Conservation (phyloP, 2,113 vertebrate species). For the Cebus imitator region DNA sequence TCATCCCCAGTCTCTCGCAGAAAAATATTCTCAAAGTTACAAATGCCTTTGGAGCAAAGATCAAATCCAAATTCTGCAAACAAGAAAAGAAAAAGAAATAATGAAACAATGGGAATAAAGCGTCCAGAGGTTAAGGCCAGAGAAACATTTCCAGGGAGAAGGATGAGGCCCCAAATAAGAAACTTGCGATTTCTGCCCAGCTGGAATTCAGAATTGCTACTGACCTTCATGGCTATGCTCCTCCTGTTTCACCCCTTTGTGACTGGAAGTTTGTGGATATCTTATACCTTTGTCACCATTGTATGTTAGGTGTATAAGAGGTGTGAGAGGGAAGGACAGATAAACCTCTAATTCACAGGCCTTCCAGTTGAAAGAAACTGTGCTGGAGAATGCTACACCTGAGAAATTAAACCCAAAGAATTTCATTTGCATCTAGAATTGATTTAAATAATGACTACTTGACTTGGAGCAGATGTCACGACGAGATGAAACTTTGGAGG, state of each 20-base stretch:
- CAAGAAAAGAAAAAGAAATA: background rate
- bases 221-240: background rate
- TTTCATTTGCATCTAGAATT: constrained; percentile 1
- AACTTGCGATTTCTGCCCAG: background rate
- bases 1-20: background rate
- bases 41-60: background rate
- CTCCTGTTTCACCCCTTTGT: background rate
- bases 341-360: background rate
- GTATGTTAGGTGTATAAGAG: background rate
- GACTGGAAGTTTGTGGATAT: background rate
- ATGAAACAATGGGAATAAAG: background rate
- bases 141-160: constrained; percentile 22
- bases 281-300: background rate
- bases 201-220: background rate
- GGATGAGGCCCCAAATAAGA: background rate
- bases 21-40: background rate
- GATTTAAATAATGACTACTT: constrained; percentile 5
- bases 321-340: background rate
- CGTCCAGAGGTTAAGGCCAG: background rate
- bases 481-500: background rate
- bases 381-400: background rate
- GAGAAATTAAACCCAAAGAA: constrained; percentile 22
- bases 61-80: constrained; percentile 17
- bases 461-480: background rate
- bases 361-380: background rate